Percentiles rank a stretch among this genome's conserved stretches.
Conservation (phyloP, 2,888 invertebrate genomes). For the Chrysolina haemoptera region DNA sequence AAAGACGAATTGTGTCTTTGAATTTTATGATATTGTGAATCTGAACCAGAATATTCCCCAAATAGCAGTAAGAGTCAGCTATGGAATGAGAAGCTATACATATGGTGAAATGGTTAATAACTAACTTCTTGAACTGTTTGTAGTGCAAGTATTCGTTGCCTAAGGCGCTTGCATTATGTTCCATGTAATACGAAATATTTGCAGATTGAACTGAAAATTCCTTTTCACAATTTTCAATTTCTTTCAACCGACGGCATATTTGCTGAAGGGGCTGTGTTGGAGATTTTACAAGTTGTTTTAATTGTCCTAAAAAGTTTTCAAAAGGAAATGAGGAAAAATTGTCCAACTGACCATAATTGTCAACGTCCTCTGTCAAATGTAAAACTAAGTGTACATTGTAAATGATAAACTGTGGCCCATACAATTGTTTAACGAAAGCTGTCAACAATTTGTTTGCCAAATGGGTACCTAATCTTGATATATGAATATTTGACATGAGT, state of each 20-base stretch:
- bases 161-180: neutral
- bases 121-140: slow-evolving; percentile 1
- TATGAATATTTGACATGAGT: slow-evolving; percentile 11
- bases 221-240: neutral
- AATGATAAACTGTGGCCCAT: slow-evolving; percentile 34
- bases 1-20: neutral
- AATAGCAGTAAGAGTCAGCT: slow-evolving; percentile 7
- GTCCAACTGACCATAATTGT: slow-evolving; percentile 29
- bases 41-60: neutral
- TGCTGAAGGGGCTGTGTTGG: slow-evolving; percentile 21
- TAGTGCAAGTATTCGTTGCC: neutral
- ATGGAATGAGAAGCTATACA: slow-evolving; percentile 4
- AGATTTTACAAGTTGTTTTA: slow-evolving; percentile 34
- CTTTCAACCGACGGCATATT: neutral
- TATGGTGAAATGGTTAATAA: neutral
- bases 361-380: slow-evolving; percentile 32
- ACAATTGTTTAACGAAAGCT: slow-evolving; percentile 26
- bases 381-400: slow-evolving; percentile 36
- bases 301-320: slow-evolving; percentile 31
- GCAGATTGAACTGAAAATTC: neutral
- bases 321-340: slow-evolving; percentile 35
- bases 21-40: slow-evolving; percentile 4
- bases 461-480: neutral
- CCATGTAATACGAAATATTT: neutral
- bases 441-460: slow-evolving; percentile 18